Evolutionary conservation across 2,888 invertebrate genomes (phyloP).

Genomic region (Agonopterix alstromeriana): DNA sequence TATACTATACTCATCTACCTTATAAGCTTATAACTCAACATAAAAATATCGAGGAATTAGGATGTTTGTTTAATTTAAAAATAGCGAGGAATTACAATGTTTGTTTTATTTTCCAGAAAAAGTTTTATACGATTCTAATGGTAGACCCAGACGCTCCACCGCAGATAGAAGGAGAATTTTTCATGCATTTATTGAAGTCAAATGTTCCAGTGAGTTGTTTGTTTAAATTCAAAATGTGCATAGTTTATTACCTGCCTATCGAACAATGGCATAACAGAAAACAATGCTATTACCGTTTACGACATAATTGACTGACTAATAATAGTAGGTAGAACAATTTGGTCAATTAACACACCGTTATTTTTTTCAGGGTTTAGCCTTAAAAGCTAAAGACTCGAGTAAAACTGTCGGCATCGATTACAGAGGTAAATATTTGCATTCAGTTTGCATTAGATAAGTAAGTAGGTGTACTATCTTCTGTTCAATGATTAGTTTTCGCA

Average conservation of each 20-base stretch:
- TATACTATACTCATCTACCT: no score
- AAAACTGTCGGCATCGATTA: constrained; percentile 64
- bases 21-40: no score
- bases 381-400: constrained; percentile 51
- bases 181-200: constrained; percentile 65
- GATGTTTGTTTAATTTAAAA: no score
- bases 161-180: constrained; percentile 61
- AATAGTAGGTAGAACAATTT: neutral
- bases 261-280: neutral
- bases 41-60: no score
- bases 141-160: constrained; percentile 69
- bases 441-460: neutral
- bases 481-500: neutral
- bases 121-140: constrained; percentile 65
- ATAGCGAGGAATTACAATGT: neutral
- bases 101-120: constrained; percentile 48
- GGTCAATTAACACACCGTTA: neutral
- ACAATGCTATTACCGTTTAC: neutral
- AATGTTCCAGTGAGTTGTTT: constrained; percentile 62
- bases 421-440: constrained; percentile 37
- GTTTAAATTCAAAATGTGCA: neutral
- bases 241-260: neutral
- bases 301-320: neutral
- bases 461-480: no score
- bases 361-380: constrained; percentile 49